These are phyloP conservation scores for Deladenus siricidicola DNA, from an alignment of 2,888 invertebrate species.

Conservation along the genomic window DNA sequence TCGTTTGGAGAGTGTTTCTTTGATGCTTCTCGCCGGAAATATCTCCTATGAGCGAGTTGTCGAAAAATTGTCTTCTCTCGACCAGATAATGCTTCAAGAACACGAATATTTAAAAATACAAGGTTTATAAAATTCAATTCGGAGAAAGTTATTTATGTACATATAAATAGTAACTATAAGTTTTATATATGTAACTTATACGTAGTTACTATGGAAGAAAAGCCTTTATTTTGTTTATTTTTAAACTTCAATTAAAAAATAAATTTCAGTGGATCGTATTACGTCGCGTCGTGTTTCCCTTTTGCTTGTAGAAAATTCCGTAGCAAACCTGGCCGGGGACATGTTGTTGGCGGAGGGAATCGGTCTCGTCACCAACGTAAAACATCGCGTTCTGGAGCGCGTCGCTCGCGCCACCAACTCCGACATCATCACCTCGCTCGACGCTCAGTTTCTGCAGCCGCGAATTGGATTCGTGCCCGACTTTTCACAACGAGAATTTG, in stretches of 20 bases:
- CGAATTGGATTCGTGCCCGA: slow-evolving; percentile 55
- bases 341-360: slow-evolving; percentile 69
- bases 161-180: no score
- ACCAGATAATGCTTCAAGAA: slow-evolving; percentile 82
- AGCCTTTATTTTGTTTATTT: background rate
- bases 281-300: slow-evolving; percentile 70
- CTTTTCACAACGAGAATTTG: slow-evolving; percentile 37
- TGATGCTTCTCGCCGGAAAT: slow-evolving; percentile 33
- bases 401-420: slow-evolving; percentile 73
- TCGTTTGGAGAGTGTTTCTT: slow-evolving; percentile 32
- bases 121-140: no score
- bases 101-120: slow-evolving; percentile 45
- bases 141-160: no score
- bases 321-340: slow-evolving; percentile 74
- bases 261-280: slow-evolving; percentile 45
- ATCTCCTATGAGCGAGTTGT: slow-evolving; percentile 90
- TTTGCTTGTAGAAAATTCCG: slow-evolving; percentile 79
- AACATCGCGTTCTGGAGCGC: slow-evolving; percentile 67
- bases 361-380: slow-evolving; percentile 79
- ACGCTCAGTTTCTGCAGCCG: slow-evolving; percentile 48
- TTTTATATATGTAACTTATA: no score
- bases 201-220: background rate
- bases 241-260: background rate
- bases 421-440: slow-evolving; percentile 63
- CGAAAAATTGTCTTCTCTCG: slow-evolving; percentile 82